A percentile compares a stretch with the other conserved stretches of the same genome.
Evolutionary conservation across 2,113 vertebrate species (phyloP).

Genomic region (Percopsis transmontana): DNA sequence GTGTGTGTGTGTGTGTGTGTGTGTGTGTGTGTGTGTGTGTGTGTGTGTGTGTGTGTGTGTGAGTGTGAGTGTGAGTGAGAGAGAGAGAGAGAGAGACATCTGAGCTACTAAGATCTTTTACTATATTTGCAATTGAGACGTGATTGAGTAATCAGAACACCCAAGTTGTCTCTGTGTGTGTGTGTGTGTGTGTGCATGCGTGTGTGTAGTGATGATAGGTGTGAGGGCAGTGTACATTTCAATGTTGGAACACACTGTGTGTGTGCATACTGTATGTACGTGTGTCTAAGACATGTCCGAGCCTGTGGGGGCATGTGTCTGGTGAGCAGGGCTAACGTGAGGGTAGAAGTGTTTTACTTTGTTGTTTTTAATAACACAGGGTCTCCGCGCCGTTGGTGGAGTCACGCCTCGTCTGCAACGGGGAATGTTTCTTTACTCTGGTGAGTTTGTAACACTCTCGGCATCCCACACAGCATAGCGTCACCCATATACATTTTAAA

Average conservation of each 20-base stretch:
- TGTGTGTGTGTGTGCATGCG: not conserved
- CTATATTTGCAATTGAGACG: no score
- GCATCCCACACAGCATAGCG: slow-evolving; percentile 43
- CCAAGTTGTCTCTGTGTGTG: no score
- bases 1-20: not conserved
- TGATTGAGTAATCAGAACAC: no score
- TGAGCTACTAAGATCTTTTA: no score
- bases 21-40: not conserved
- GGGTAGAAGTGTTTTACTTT: slow-evolving; percentile 31
- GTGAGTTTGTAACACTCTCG: slow-evolving; percentile 6
- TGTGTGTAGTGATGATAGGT: not conserved
- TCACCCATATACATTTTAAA: slow-evolving; percentile 8
- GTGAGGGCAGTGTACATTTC: no score
- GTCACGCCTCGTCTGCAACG: slow-evolving; percentile 51
- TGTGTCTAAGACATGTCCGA: slow-evolving; percentile 1
- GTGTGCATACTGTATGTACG: not conserved
- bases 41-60: not conserved
- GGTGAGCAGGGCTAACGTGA: not conserved
- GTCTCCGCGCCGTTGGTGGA: slow-evolving; percentile 41
- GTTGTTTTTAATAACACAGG: slow-evolving; percentile 37
- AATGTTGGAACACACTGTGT: not conserved
- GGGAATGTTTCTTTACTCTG: slow-evolving; percentile 50
- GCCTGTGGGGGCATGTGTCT: not conserved
- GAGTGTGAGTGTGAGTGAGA: slow-evolving; percentile 2
- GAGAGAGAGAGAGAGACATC: no score